Evolutionary conservation across 2,797 vertebrate genomes (phyloP).

Genomic region (Syngnathus acus): DNA sequence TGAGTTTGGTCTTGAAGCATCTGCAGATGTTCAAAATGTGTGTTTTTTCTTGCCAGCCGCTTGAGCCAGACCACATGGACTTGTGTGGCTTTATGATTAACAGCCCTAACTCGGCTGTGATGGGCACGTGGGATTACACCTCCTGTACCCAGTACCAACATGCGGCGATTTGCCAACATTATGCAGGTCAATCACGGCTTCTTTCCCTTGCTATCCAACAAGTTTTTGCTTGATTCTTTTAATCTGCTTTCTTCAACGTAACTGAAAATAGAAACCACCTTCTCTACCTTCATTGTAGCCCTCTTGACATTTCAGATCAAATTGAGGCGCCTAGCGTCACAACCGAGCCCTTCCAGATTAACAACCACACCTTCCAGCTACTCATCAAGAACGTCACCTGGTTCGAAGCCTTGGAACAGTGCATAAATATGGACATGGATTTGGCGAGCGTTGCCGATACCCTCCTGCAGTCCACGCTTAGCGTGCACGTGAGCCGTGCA

Average conservation of each 20-base stretch:
- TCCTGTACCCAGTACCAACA: constrained; percentile 69
- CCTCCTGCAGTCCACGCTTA: constrained; percentile 79
- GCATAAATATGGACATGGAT: constrained; percentile 68
- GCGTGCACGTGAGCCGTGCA: constrained; percentile 61
- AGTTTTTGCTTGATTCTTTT: not conserved
- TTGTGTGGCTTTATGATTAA: constrained; percentile 80
- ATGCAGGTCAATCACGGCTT: constrained; percentile 68
- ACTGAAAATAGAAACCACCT: not conserved
- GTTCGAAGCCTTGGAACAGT: constrained; percentile 73
- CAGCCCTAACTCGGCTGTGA: constrained; percentile 71
- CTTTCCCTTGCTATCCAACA: not conserved
- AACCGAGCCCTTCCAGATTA: constrained; percentile 50
- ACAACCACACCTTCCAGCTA: constrained; percentile 74
- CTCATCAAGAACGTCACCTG: constrained; percentile 81
- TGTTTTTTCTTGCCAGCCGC: constrained; percentile 51
- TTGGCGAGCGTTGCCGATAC: constrained; percentile 82
- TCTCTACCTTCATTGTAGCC: not conserved
- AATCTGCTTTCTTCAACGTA: not conserved
- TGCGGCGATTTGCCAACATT: constrained; percentile 79
- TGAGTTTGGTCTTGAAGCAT: not conserved
- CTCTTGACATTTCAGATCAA: constrained; percentile 52
- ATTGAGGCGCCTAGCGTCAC: constrained; percentile 50
- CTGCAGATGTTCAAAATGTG: not conserved
- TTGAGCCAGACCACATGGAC: constrained; percentile 66
- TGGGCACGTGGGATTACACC: constrained; percentile 89